Conservation (phyloP, 2,113 vertebrate genomes). For the Anolis carolinensis region DNA sequence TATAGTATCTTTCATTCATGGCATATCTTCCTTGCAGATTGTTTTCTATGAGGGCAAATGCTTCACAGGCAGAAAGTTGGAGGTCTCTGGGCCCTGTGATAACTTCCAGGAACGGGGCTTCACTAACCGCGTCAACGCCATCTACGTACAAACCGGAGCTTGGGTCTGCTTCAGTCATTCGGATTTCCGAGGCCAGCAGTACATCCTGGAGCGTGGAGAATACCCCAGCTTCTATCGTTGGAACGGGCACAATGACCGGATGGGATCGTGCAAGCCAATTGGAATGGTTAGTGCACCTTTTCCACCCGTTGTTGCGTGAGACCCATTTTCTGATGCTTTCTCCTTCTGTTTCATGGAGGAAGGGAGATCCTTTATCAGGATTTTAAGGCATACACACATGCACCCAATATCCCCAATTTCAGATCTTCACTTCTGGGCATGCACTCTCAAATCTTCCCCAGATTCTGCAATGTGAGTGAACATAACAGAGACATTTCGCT, state of each 20-base stretch:
- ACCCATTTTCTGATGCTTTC: not conserved
- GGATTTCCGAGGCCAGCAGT: conserved; percentile 89
- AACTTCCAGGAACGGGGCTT: conserved; percentile 93
- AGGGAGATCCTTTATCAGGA: not conserved
- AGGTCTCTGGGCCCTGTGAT: conserved; percentile 86
- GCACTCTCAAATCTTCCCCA: too few relatives aligned
- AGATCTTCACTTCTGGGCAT: too few relatives aligned
- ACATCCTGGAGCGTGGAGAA: conserved; percentile 87
- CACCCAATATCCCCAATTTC: not conserved
- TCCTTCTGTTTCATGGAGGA: not conserved
- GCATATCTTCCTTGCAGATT: conserved; percentile 74
- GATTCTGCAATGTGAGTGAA: too few relatives aligned
- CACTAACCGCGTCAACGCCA: conserved; percentile 89
- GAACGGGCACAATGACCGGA: conserved; percentile 89
- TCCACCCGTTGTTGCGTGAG: not conserved
- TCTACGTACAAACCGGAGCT: conserved; percentile 86
- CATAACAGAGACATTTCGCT: too few relatives aligned
- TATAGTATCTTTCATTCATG: accelerated
- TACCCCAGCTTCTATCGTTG: conserved; percentile 89
- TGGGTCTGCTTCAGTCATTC: conserved; percentile 91
- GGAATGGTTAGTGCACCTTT: conserved; percentile 83
- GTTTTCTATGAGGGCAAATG: conserved; percentile 88
- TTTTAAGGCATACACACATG: not conserved
- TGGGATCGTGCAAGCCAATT: conserved; percentile 90
- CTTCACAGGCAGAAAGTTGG: conserved; percentile 89